Evolutionary conservation across 2,888 invertebrate genomes (phyloP).

Genomic region (Caenorhabditis sp.): DNA sequence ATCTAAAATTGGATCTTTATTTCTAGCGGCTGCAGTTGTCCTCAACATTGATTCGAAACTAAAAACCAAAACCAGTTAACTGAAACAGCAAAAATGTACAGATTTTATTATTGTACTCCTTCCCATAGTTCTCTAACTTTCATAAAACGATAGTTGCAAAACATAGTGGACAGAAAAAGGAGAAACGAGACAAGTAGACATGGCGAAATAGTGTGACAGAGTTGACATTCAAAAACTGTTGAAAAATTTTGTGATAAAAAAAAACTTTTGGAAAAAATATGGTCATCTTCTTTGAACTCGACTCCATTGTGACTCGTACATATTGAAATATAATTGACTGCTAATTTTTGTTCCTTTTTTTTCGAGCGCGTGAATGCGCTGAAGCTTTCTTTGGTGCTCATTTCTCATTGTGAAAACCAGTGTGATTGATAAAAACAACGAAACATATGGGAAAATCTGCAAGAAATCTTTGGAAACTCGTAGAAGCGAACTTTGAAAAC

Average conservation of each 20-base stretch:
- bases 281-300: neutral
- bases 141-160: neutral
- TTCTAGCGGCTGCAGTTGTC: slow-evolving; percentile 46
- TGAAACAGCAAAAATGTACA: neutral
- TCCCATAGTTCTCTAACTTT: neutral
- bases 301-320: slow-evolving; percentile 34
- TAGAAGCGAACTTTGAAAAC: neutral
- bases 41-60: slow-evolving; percentile 25
- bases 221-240: neutral
- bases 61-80: neutral
- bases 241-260: neutral
- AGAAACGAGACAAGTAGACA: neutral
- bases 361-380: slow-evolving; percentile 1
- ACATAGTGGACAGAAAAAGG: neutral
- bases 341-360: slow-evolving; percentile 8
- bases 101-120: no score
- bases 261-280: neutral
- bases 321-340: slow-evolving; percentile 22
- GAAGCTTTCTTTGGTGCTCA: slow-evolving; percentile 18
- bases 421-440: slow-evolving; percentile 22
- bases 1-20: slow-evolving; percentile 41
- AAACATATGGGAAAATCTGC: slow-evolving; percentile 37
- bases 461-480: neutral
- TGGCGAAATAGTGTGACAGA: neutral
- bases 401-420: slow-evolving; percentile 17